phyloP scores from a whole-genome alignment of 2,888 invertebrate species.

The Cheilosia scutellata region DNA sequence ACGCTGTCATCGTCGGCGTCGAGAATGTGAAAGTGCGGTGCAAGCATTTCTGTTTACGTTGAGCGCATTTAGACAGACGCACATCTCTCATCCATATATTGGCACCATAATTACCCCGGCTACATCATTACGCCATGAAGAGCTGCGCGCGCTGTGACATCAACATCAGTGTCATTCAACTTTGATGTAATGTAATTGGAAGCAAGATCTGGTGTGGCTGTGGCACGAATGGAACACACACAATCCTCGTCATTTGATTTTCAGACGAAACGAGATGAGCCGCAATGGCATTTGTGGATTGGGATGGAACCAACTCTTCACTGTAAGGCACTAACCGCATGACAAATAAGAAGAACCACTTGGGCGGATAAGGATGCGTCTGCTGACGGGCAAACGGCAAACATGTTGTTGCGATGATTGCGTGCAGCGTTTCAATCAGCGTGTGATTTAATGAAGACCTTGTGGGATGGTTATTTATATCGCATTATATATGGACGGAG shows the following conservation, averaged over 20 bases:
- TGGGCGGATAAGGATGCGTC: constrained; percentile 57
- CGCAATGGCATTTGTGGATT: constrained; percentile 18
- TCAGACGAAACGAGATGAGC: constrained; percentile 20
- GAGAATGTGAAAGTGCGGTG: constrained; percentile 53
- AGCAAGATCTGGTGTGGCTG: constrained; percentile 47
- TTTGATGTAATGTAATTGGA: constrained; percentile 65
- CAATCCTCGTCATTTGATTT: constrained; percentile 48
- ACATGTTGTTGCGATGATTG: constrained; percentile 57
- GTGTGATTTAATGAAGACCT: constrained; percentile 66
- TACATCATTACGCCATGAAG: constrained; percentile 52
- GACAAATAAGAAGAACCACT: constrained; percentile 67
- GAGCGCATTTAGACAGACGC: constrained; percentile 32
- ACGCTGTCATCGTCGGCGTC: constrained; percentile 21
- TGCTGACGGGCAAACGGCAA: constrained; percentile 54
- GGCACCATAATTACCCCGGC: constrained; percentile 69
- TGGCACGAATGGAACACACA: constrained; percentile 44
- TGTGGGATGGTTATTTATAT: constrained; percentile 71
- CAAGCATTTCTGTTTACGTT: constrained; percentile 5
- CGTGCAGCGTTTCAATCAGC: constrained; percentile 73
- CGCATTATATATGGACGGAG: constrained; percentile 35
- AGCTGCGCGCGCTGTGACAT: constrained; percentile 50
- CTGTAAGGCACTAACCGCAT: constrained; percentile 48
- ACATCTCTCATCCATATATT: constrained; percentile 72
- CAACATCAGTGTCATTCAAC: constrained; percentile 70
- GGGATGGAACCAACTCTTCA: constrained; percentile 1